phyloP scores from a whole-genome alignment of 2,113 vertebrate species.

The Scolopax mira region DNA sequence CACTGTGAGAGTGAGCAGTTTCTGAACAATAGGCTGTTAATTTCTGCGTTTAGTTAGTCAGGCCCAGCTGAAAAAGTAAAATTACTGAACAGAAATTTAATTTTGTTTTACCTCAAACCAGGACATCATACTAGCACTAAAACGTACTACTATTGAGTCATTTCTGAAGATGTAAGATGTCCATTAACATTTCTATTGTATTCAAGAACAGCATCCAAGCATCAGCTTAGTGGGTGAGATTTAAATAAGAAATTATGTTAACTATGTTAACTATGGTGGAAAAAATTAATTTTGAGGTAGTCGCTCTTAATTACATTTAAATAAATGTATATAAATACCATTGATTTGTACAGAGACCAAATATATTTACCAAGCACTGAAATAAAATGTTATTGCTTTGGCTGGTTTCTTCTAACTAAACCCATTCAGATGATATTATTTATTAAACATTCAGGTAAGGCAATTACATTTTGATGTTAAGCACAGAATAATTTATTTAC shows the following conservation, averaged over 20 bases:
- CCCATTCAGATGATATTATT: not conserved
- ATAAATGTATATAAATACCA: not conserved
- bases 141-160: not conserved
- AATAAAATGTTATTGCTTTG: not conserved
- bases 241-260: not conserved
- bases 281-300: not conserved
- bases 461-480: not conserved
- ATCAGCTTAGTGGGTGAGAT: not conserved
- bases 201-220: not conserved
- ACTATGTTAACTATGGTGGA: not conserved
- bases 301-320: not conserved
- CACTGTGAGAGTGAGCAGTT: too few relatives aligned
- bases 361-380: not conserved
- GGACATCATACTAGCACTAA: not conserved
- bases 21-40: too few relatives aligned
- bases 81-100: too few relatives aligned
- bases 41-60: too few relatives aligned
- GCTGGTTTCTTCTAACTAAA: not conserved
- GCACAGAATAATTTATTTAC: not conserved
- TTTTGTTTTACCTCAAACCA: too few relatives aligned
- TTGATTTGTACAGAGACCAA: not conserved
- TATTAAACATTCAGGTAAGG: not conserved
- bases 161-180: not conserved
- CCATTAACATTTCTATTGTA: not conserved
- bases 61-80: too few relatives aligned